Base-by-base conservation (phyloP, 2,113 vertebrate species). In the Hemiprocne comata region DNA sequence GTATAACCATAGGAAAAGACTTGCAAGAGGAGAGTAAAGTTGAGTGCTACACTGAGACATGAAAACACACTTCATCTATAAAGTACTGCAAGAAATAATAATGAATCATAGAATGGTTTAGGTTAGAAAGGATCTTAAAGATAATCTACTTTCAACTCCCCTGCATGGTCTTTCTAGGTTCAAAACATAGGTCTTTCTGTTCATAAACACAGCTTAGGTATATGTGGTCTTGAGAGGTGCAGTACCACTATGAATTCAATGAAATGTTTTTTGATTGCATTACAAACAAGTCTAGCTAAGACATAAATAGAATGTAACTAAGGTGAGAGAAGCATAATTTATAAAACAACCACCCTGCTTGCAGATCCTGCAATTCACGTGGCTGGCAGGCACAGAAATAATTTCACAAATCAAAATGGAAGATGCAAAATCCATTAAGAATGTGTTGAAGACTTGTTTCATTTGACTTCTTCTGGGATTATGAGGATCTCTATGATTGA, bases 311-410 rank as follows among this genome's bases (percentile, higher is more conserved):
- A 86, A 14, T 80, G 18, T 61, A 88, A 86, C 29, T 42, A 83
- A 90, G 70, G 57, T 81, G 73, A 96, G 42, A 44, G 72, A 89
- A 92, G 29, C 17, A 13, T 67, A 64, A 90, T 84, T 88, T 75
- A 53, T 84, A 44, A 67, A 86, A 67, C 38, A 50, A 74, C n/a
- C 24, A 61, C 60, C 13, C 25, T 74, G 6, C 53, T 29, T 70
- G 69, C 64, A 92, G 53, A 42, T 84, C 69, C 65, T 86, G 53
- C 44, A 71, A 4, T 66, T 94, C 82, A 57, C 13, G 4, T 67
- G 76, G 34, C 53, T 94, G 61, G 34, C 75, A 90, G 61, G 44
- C 17, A 42, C 42, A 85, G 69, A 81, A 95, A 60, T 85, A 38
- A 71, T 88, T 85, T 74, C 72, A 74, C 42, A 74, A 70, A 62